phyloP scores from a whole-genome alignment of 2,888 invertebrate species.

The Acronicta psi region DNA sequence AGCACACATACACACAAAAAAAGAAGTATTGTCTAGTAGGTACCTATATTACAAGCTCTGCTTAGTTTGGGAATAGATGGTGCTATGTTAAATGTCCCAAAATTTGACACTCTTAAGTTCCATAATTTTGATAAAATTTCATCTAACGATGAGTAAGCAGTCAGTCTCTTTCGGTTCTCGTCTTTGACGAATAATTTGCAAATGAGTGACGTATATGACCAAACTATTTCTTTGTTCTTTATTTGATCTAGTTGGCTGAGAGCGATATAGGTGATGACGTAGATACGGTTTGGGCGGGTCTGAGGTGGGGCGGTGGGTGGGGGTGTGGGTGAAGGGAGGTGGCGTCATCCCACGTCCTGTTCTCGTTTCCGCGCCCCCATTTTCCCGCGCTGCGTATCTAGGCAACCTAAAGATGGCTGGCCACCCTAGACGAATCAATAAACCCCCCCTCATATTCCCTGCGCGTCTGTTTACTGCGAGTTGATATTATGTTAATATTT shows the following conservation, averaged over 20 bases:
- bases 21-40: too few relatives aligned
- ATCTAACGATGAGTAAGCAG: too few relatives aligned
- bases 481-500: neutral
- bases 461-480: neutral
- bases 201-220: neutral
- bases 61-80: too few relatives aligned
- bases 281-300: neutral
- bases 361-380: neutral
- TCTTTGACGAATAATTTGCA: neutral
- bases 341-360: neutral
- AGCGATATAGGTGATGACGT: neutral
- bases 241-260: neutral
- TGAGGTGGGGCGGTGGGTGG: neutral
- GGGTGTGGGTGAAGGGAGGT: conserved; percentile 5
- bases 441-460: neutral
- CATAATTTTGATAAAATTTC: too few relatives aligned
- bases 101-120: too few relatives aligned
- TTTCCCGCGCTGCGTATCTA: conserved; percentile 5
- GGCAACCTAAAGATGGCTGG: conserved; percentile 6
- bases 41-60: too few relatives aligned
- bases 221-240: neutral
- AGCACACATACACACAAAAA: too few relatives aligned
- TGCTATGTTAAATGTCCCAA: too few relatives aligned
- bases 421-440: conserved; percentile 1
- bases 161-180: too few relatives aligned